These are phyloP conservation scores for Pantelozetes paolii DNA, from an alignment of 2,888 invertebrate species.

Conservation along the genomic window DNA sequence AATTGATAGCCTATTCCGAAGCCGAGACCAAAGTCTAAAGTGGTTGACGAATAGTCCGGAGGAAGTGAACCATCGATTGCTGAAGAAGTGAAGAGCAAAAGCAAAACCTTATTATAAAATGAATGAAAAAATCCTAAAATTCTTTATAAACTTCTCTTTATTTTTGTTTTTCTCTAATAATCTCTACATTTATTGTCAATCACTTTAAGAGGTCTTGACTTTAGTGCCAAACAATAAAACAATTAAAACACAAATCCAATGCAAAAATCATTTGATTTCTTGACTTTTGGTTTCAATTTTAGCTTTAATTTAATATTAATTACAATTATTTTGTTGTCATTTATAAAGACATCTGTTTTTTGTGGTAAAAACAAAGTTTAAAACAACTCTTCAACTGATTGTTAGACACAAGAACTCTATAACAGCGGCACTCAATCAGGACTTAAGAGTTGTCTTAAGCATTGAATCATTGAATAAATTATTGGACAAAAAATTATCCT, in stretches of 20 bases:
- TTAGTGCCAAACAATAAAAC: conserved; percentile 25
- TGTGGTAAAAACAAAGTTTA: too few relatives aligned
- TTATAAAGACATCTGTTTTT: too few relatives aligned
- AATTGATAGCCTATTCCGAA: conserved; percentile 15
- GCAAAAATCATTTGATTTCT: not conserved
- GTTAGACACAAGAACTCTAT: too few relatives aligned
- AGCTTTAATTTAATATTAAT: too few relatives aligned
- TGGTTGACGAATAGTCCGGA: not conserved
- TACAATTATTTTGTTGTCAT: too few relatives aligned
- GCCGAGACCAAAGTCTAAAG: conserved; percentile 29
- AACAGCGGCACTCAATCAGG: too few relatives aligned
- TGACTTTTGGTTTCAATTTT: too few relatives aligned
- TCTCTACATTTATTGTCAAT: conserved; percentile 27
- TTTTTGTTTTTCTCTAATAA: conserved; percentile 29
- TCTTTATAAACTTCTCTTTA: conserved; percentile 26
- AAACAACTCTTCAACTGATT: too few relatives aligned
- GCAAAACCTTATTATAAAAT: not conserved
- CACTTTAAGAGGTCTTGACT: conserved; percentile 19
- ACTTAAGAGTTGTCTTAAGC: too few relatives aligned
- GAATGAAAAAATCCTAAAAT: conserved; percentile 1
- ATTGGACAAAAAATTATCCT: too few relatives aligned
- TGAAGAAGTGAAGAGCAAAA: not conserved
- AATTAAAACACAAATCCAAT: not conserved
- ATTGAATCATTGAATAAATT: too few relatives aligned
- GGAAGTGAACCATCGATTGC: not conserved